These are phyloP conservation scores for Hylomyscus alleni DNA, from an alignment of 2,797 vertebrate genomes.

Conservation along the genomic window DNA sequence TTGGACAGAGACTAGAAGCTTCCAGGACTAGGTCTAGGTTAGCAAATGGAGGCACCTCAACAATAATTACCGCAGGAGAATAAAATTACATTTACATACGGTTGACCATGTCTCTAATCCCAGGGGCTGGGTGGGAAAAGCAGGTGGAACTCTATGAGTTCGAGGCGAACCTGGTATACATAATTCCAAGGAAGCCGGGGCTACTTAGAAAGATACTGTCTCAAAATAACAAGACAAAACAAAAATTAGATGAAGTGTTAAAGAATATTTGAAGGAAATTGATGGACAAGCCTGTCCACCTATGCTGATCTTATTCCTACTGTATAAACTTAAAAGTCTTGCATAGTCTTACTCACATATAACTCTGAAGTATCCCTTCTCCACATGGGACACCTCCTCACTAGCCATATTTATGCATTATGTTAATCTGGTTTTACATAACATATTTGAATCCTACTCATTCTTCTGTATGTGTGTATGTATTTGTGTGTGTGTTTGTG, in stretches of 20 bases:
- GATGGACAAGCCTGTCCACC: neutral
- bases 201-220: neutral
- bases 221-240: neutral
- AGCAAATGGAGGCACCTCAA: no score
- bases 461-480: neutral
- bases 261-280: conserved; percentile 37
- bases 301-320: neutral
- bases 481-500: neutral
- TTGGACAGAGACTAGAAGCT: no score
- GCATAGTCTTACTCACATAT: neutral
- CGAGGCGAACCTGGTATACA: neutral
- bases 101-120: neutral
- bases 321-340: neutral
- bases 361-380: neutral
- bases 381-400: neutral
- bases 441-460: neutral
- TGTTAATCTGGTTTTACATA: conserved; percentile 5
- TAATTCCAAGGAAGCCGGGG: neutral
- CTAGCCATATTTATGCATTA: neutral
- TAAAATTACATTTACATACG: no score
- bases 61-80: no score
- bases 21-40: no score
- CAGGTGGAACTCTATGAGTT: neutral
- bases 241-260: neutral
- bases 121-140: neutral